A percentile compares a stretch with the other conserved stretches of the same genome.
Conservation (phyloP, 2,888 invertebrate species). For the Temnothorax ravouxi region DNA sequence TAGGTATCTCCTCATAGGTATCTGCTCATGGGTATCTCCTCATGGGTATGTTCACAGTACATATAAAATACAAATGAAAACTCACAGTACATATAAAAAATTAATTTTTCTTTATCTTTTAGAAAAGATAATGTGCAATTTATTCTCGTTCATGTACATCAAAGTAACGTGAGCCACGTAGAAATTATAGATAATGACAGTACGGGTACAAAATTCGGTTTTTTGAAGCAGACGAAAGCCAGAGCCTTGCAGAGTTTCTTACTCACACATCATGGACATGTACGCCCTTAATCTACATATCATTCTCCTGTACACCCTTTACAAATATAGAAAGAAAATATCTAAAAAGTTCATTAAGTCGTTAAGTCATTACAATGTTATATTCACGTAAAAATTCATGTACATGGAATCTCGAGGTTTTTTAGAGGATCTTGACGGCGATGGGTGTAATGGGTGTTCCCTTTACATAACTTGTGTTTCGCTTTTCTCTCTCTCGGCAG, state of each 20-base stretch:
- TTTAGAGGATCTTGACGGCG: background rate
- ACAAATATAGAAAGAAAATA: conserved; percentile 55
- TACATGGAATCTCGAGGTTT: conserved; percentile 43
- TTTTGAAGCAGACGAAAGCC: conserved; percentile 46
- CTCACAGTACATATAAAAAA: too few relatives aligned
- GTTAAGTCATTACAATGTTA: conserved; percentile 59
- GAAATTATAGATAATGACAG: conserved; percentile 52
- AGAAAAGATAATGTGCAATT: conserved; percentile 73
- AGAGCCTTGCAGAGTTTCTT: conserved; percentile 41
- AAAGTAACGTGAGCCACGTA: conserved; percentile 64
- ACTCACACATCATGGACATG: conserved; percentile 2
- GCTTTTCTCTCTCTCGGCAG: conserved; percentile 14
- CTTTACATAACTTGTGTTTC: conserved; percentile 12
- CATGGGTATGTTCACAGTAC: too few relatives aligned
- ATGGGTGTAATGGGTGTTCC: background rate
- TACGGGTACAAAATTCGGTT: conserved; percentile 48
- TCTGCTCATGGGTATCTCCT: too few relatives aligned
- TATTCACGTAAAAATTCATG: conserved; percentile 53
- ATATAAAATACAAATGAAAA: too few relatives aligned
- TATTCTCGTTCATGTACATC: conserved; percentile 70
- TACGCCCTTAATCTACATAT: conserved; percentile 32
- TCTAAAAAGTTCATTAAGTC: conserved; percentile 60
- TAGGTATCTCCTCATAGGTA: too few relatives aligned
- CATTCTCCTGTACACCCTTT: conserved; percentile 57
- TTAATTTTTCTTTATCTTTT: conserved; percentile 50